A percentile compares a stretch with the other conserved stretches of the same genome.
Evolutionary conservation across 2,113 vertebrate species (phyloP).

Genomic region (Climacteris rufus): DNA sequence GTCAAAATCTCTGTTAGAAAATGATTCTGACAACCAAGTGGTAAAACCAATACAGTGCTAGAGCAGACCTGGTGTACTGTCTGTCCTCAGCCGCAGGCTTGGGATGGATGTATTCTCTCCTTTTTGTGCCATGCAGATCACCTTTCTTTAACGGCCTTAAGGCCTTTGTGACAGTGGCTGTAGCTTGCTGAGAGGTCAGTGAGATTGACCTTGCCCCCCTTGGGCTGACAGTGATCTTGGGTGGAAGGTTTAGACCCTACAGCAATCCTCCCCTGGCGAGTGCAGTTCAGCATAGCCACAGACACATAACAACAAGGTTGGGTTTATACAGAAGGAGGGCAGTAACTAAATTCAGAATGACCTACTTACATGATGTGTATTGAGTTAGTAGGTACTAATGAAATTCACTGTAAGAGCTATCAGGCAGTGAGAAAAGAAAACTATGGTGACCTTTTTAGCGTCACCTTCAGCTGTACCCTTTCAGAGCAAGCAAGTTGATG

Average conservation of each 20-base stretch:
- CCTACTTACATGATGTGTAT: background rate
- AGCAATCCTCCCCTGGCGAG: background rate
- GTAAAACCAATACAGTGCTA: background rate
- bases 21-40: background rate
- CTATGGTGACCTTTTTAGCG: background rate
- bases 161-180: background rate
- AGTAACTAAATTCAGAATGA: constrained; percentile 48
- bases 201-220: background rate
- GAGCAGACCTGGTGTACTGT: background rate
- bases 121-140: background rate
- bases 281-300: background rate
- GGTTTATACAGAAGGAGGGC: constrained; percentile 4
- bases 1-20: background rate
- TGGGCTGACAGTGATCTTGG: accelerated
- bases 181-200: background rate
- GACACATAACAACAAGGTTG: background rate
- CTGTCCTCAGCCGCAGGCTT: background rate
- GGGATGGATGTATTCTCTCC: background rate
- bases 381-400: constrained; percentile 21
- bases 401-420: background rate
- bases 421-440: background rate
- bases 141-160: background rate
- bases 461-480: background rate
- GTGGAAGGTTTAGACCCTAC: background rate
- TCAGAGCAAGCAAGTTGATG: background rate